A percentile compares a stretch with the other conserved stretches of the same genome.
phyloP scores from a whole-genome alignment of 2,888 invertebrate species.

The Cyaniris semiargus region DNA sequence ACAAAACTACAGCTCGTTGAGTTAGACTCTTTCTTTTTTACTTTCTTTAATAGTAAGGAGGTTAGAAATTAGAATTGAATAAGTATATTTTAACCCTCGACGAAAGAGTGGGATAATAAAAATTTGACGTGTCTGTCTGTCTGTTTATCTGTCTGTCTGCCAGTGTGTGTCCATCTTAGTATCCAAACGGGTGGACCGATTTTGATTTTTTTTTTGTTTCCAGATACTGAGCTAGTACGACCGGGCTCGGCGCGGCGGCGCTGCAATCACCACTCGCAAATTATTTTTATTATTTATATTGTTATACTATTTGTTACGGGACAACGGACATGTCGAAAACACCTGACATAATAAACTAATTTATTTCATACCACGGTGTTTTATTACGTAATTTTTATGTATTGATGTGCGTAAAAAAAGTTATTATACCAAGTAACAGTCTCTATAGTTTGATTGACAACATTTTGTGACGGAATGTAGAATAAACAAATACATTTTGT shows the following conservation, averaged over 20 bases:
- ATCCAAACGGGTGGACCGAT: background rate
- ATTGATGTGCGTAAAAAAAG: too few relatives aligned
- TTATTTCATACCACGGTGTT: constrained; percentile 67
- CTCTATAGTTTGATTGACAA: background rate
- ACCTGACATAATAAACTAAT: constrained; percentile 78
- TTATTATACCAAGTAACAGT: too few relatives aligned
- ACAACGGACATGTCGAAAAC: constrained; percentile 64
- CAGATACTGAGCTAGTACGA: constrained; percentile 31
- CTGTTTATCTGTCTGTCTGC: too few relatives aligned
- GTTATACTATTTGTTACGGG: constrained; percentile 69
- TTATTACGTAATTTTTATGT: constrained; percentile 36
- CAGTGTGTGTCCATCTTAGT: too few relatives aligned
- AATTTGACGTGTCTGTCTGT: too few relatives aligned
- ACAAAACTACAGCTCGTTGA: too few relatives aligned
- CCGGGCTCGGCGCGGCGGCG: constrained; percentile 59
- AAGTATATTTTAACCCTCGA: too few relatives aligned
- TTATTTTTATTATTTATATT: constrained; percentile 81
- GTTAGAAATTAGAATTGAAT: too few relatives aligned
- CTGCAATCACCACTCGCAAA: constrained; percentile 77
- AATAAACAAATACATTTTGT: background rate
- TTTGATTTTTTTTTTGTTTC: background rate
- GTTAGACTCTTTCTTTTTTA: too few relatives aligned
- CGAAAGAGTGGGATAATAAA: too few relatives aligned
- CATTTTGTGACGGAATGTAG: background rate
- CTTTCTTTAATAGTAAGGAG: too few relatives aligned